Conservation (phyloP, 2,113 vertebrate genomes). For the Grammomys surdaster region DNA sequence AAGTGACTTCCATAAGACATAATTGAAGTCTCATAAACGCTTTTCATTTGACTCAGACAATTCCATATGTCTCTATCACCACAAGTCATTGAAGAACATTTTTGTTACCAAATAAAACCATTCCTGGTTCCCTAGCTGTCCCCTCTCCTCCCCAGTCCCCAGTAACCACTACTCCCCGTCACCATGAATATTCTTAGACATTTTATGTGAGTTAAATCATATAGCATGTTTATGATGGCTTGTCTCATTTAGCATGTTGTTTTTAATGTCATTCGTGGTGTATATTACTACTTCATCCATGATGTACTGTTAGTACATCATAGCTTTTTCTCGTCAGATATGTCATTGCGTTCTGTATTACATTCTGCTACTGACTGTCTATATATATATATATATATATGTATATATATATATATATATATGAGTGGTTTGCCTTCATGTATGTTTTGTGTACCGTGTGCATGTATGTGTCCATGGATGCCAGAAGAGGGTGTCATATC, state of each 20-base stretch:
- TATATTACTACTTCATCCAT: neutral
- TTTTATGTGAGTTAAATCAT: neutral
- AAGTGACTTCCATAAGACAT: neutral
- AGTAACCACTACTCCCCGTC: neutral
- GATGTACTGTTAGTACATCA: neutral
- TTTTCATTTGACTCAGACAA: neutral
- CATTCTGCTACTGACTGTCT: neutral
- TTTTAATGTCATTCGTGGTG: neutral
- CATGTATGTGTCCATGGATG: neutral
- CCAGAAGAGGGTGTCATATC: neutral
- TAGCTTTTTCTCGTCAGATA: constrained; percentile 8
- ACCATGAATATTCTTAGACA: neutral
- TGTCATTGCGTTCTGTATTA: neutral
- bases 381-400: too few relatives aligned
- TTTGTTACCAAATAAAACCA: neutral
- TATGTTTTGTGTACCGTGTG: neutral
- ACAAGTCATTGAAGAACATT: constrained; percentile 35
- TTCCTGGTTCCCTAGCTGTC: neutral
- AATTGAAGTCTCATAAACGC: neutral
- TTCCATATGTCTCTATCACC: neutral
- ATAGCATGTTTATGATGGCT: neutral
- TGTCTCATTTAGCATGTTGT: neutral
- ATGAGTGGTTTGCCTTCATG: neutral
- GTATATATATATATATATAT: neutral
- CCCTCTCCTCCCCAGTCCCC: neutral